Conservation (phyloP, 1,140 invertebrate species). For the Maconellicoccus hirsutus region DNA sequence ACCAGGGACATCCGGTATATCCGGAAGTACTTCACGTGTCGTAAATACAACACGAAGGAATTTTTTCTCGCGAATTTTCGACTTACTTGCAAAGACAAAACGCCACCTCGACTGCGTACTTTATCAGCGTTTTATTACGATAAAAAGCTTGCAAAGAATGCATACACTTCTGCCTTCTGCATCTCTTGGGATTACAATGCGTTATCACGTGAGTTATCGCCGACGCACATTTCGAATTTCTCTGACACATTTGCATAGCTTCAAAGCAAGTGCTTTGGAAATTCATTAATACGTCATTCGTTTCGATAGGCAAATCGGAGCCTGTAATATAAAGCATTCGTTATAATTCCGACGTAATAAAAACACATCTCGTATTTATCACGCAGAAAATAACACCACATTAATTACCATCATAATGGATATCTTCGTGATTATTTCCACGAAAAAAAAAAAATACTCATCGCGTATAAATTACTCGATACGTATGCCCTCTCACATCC, state of each 20-base stretch:
- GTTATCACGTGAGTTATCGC: conserved; percentile 65
- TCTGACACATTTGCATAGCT: conserved; percentile 59
- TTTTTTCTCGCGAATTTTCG: background rate
- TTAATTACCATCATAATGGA: too few species aligned
- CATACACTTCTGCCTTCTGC: conserved; percentile 71
- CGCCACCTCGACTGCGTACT: conserved; percentile 73
- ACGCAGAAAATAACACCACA: too few species aligned
- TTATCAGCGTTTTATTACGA: conserved; percentile 52
- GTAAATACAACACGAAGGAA: too few species aligned
- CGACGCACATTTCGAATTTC: conserved; percentile 59
- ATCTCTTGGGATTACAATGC: conserved; percentile 61
- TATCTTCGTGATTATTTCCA: too few species aligned
- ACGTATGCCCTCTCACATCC: background rate
- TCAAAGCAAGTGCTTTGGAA: conserved; percentile 65
- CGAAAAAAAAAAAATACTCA: background rate
- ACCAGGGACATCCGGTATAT: too few species aligned
- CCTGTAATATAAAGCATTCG: conserved; percentile 19
- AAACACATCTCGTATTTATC: too few species aligned
- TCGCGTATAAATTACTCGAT: background rate
- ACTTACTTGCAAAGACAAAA: conserved; percentile 87
- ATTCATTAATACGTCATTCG: conserved; percentile 30
- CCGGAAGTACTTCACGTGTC: too few species aligned
- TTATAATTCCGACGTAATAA: background rate
- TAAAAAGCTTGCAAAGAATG: conserved; percentile 73
- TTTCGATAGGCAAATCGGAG: conserved; percentile 14